Conservation (phyloP, 2,888 invertebrate genomes). For the Calameuta filiformis region DNA sequence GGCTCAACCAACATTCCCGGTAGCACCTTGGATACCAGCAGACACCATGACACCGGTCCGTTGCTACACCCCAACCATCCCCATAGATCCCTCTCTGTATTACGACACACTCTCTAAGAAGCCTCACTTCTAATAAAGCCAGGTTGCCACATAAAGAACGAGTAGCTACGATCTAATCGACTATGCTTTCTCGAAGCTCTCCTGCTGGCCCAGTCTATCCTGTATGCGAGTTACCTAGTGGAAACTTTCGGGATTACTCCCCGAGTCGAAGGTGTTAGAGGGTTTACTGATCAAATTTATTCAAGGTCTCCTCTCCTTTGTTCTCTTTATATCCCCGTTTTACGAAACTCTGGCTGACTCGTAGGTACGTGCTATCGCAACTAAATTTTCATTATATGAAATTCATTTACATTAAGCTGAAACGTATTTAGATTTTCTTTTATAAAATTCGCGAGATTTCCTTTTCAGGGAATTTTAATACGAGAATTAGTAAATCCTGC, state of each 20-base stretch:
- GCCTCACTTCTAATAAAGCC: conserved; percentile 1
- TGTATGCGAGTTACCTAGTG: background rate
- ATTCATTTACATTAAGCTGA: background rate
- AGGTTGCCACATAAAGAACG: conserved; percentile 3
- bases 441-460: background rate
- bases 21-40: background rate
- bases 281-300: background rate
- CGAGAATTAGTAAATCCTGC: background rate
- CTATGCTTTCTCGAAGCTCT: background rate
- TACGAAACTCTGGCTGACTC: background rate
- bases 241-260: background rate
- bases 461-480: background rate
- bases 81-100: background rate
- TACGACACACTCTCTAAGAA: background rate
- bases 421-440: background rate
- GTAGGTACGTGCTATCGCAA: background rate
- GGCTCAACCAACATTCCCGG: conserved; percentile 2
- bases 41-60: conserved; percentile 1
- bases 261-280: background rate
- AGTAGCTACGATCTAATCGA: background rate
- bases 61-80: background rate
- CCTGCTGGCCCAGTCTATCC: background rate
- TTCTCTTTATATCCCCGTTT: background rate
- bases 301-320: background rate
- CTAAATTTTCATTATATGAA: background rate